These are phyloP conservation scores for Odontamblyopus rebecca DNA, from an alignment of 2,797 vertebrate species.

Conservation along the genomic window DNA sequence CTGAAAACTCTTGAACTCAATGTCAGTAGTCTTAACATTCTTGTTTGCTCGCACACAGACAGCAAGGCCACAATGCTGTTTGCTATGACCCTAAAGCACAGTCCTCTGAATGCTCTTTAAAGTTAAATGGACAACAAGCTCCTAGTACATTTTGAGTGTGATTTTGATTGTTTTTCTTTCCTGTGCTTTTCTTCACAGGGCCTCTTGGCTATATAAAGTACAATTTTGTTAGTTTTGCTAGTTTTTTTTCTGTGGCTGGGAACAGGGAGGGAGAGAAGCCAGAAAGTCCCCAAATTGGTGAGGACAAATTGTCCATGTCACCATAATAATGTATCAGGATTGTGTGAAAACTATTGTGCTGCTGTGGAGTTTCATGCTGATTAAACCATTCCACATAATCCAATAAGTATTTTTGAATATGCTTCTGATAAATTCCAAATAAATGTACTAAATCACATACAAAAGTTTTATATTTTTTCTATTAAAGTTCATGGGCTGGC, in stretches of 20 bases:
- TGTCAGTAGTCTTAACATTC: slow-evolving; percentile 7
- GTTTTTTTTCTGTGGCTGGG: slow-evolving; percentile 46
- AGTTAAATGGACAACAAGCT: slow-evolving; percentile 43
- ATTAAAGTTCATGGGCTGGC: neutral
- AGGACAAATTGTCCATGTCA: neutral
- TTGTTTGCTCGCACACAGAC: slow-evolving; percentile 27
- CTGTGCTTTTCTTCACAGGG: slow-evolving; percentile 27
- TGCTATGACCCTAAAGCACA: slow-evolving; percentile 28
- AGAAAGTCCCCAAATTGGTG: slow-evolving; percentile 1
- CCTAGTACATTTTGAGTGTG: slow-evolving; percentile 17
- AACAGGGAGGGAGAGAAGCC: slow-evolving; percentile 23
- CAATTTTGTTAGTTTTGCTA: slow-evolving; percentile 54
- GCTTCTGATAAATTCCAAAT: neutral
- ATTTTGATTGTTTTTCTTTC: slow-evolving; percentile 30
- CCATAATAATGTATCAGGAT: neutral
- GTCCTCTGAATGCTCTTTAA: slow-evolving; percentile 22
- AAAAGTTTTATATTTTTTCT: neutral
- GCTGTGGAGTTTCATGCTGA: neutral
- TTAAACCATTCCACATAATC: neutral
- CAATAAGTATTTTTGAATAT: neutral
- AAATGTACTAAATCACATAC: neutral
- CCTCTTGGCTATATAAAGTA: slow-evolving; percentile 29
- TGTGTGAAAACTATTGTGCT: neutral
- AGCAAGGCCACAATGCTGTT: slow-evolving; percentile 27
- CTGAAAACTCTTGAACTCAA: neutral